Base-by-base conservation (phyloP, 1,140 invertebrate genomes). In the Drosophila ercepeae region DNA sequence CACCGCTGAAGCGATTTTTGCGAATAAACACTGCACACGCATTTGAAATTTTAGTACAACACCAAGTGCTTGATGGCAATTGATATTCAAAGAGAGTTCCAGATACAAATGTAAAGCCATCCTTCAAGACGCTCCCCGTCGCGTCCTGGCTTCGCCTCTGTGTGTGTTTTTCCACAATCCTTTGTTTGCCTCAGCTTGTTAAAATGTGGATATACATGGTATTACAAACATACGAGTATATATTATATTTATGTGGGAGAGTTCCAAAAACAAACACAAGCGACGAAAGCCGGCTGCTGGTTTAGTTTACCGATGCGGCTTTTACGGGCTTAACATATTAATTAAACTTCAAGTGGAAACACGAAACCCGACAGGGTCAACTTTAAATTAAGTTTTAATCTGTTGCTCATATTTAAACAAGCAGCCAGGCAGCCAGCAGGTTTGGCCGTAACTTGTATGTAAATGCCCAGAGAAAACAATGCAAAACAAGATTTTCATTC, bases 351-450 rank as follows among this genome's bases (percentile, higher is more conserved):
- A 88, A 86, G 82, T 81, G 77, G 72, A 76, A 76, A 84, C 77
- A 75, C 45, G 69, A 50, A 69, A 55, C 60, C 34, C 46, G 65
- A 42, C 68, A 55, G 73, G 55, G 69, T 72, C 67, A 86, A 86
- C 77, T 86, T 86, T 77, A 86, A 84, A 86, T 86, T 86, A 81
- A 76, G 68, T 88, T 86, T 88, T 86, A 86, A 86, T 86, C 81
- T 88, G 76, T 88, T 86, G 82, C 81, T 88, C 77, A 86, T 88
- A 88, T 88, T 88, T 84, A 86, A 81, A 76, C 76, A 86, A 67
- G 49, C 64, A 60, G 34, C 5, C 42, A 48, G 53, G 19, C 76
- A 86, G 72, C 50, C 53, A 27, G 72, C 68, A 48, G 42, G 45
- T 59, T 13, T 32, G 29, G 5, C 25, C 25, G 4, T 27, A 7